Conservation (phyloP, 2,113 vertebrate genomes). For the Periophthalmus modestus region DNA sequence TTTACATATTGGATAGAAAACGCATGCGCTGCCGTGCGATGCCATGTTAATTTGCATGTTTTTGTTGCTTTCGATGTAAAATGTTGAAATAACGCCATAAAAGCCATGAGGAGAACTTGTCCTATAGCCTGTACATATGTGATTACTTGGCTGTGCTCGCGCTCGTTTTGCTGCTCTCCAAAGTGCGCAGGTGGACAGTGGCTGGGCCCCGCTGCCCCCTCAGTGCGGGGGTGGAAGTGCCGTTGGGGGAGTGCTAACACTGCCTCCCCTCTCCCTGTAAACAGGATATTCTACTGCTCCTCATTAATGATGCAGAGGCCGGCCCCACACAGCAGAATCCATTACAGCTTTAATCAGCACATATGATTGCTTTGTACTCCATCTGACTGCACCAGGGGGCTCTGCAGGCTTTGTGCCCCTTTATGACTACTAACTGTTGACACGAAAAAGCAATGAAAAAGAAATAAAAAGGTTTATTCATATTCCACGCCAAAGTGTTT, state of each 20-base stretch:
- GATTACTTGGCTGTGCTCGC: neutral
- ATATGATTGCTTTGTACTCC: slow-evolving; percentile 82
- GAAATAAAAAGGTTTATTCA: slow-evolving; percentile 64
- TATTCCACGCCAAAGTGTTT: slow-evolving; percentile 62
- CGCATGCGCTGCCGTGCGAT: no score
- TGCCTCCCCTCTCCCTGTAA: slow-evolving; percentile 63
- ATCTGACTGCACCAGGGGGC: slow-evolving; percentile 68
- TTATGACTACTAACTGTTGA: slow-evolving; percentile 70
- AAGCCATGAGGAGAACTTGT: neutral
- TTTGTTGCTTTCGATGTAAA: neutral
- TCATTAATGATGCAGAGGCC: slow-evolving; percentile 77
- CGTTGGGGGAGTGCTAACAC: slow-evolving; percentile 59
- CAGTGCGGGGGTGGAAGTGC: slow-evolving; percentile 50
- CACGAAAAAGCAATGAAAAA: slow-evolving; percentile 56
- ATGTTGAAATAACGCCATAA: neutral
- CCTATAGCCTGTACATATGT: neutral
- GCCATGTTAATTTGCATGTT: no score
- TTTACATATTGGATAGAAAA: neutral
- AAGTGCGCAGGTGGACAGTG: slow-evolving; percentile 41
- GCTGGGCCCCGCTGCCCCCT: slow-evolving; percentile 46
- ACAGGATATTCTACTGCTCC: slow-evolving; percentile 76
- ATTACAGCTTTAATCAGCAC: slow-evolving; percentile 86
- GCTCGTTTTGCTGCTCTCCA: slow-evolving; percentile 14
- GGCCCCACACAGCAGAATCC: slow-evolving; percentile 73
- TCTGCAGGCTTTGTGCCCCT: slow-evolving; percentile 61